Evolutionary conservation across 2,888 invertebrate genomes (phyloP).

Genomic region (Bombylius major): DNA sequence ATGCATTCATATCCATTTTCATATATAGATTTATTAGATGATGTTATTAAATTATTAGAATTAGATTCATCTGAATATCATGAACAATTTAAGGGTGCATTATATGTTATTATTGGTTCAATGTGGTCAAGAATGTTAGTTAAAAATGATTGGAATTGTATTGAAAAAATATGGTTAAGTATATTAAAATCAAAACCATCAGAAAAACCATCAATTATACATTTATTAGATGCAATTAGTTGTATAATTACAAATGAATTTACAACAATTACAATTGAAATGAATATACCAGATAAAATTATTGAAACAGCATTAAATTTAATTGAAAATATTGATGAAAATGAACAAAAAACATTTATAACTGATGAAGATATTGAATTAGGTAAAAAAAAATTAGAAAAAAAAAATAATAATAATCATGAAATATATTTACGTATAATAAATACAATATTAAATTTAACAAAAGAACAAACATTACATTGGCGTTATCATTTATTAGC

Average conservation of each 20-base stretch:
- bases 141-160: slow-evolving; percentile 61
- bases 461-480: slow-evolving; percentile 40
- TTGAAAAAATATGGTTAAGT: slow-evolving; percentile 63
- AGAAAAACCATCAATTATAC: slow-evolving; percentile 71
- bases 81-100: slow-evolving; percentile 63
- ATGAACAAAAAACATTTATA: slow-evolving; percentile 10
- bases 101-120: slow-evolving; percentile 47
- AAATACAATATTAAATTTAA: slow-evolving; percentile 27
- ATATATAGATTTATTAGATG: slow-evolving; percentile 51
- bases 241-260: slow-evolving; percentile 47
- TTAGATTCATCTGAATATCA: slow-evolving; percentile 48
- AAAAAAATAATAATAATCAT: slow-evolving; percentile 38
- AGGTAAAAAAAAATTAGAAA: slow-evolving; percentile 29
- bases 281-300: slow-evolving; percentile 42
- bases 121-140: slow-evolving; percentile 10
- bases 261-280: slow-evolving; percentile 47
- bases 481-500: slow-evolving; percentile 74
- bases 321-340: slow-evolving; percentile 28
- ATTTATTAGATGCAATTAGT: slow-evolving; percentile 43
- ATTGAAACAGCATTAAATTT: slow-evolving; percentile 40
- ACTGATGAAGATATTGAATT: slow-evolving; percentile 28
- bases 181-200: slow-evolving; percentile 65
- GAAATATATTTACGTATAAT: slow-evolving; percentile 43
- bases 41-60: slow-evolving; percentile 46
- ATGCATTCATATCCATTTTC: slow-evolving; percentile 56